Base-by-base conservation (phyloP, 64 coral and sea anemone species). In the Acropora yongei region DNA sequence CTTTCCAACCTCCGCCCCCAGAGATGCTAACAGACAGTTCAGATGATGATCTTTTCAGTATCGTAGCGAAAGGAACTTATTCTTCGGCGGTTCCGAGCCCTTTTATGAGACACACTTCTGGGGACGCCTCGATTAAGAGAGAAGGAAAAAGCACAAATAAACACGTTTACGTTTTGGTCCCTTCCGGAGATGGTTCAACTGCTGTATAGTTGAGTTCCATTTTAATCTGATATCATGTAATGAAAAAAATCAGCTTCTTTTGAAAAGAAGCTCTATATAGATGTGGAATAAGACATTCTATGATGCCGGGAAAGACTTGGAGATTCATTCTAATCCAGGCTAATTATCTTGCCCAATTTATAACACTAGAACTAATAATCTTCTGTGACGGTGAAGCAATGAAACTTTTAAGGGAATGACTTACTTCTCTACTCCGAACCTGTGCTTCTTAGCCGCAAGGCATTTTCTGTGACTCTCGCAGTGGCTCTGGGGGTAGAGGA, bases 31-130 rank as follows among this genome's bases (percentile, higher is more conserved):
- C 82, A 47, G 91, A 93, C 77, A 93, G 91, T 74, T 93, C 91
- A 10, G 91, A 93, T 63, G 91, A 93, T 80, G 91, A 93, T 80
- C 85, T 93, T 76, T 93, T 87, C 87, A 93, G 91, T 78, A 87
- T 93, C 47, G 91, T 93, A 87, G 91, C 91, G 12, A 93, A 93
- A 67, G 91, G 91, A 41, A 93, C 79, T 45, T 93, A 93, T 93
- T 47, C 76, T 74, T 86, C 91, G 6, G 82, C 66, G 11, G 74
- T 80, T 6, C 79, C 79, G n/a, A 83, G 87, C 44, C 83, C 91
- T 85, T 48, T 49, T 16, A 47, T 85, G 44, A 85, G 82, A 71
- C 65, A 72, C 16, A 85, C 42, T 12, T 14, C 42, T 85, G n/a
- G 3, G 82, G 63, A 1, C 19, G 8, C 40, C 6, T 85, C 82